Evolutionary conservation across 2,888 invertebrate species (phyloP), one percentile per base, ranked within the genome.

Genomic region (Mesorhabditis sp.): DNA sequence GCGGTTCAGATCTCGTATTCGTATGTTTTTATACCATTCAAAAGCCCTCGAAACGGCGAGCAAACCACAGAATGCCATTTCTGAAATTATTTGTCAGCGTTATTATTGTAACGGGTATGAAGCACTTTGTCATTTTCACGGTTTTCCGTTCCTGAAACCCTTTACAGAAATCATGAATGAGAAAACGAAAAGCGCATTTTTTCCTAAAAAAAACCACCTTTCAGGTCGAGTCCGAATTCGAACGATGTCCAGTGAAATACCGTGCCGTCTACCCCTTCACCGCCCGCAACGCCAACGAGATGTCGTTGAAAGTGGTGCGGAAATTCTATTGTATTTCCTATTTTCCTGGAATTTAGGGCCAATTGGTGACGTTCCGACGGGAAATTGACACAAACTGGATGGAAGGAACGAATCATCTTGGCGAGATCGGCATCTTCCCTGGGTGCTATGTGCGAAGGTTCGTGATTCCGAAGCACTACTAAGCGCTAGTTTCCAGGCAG

Each of bases 401-500:
- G 10, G 82, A 83, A 68, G 80, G 81, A 43, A 72, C 70, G 15
- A 83, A 82, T 67, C 75, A 79, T 63, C 74, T 78, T 41, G 82
- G 81, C n/a, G 70, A 76, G 65, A 76, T 83, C 67, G 83, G 83
- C 62, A 83, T 83, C 61, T 83, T 83, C 67, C 83, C 83, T 5
- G 69, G 72, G 7, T 75, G 75, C 64, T 83, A 83, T 71, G 83
- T 83, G 10, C 72, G 73, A 58, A 58, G 67, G 43, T 4, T 73
- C 4, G 70, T 67, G 15, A 66, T 66, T 41, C n/a, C n/a, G 7
- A 50, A 10, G n/a, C 58, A 13, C 2, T n/a, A 50, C 13, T 7
- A 62, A 10, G 41, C 15, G n/a, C 7, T 6, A n/a, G 13, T 62
- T 15, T 62, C 41, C 63, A 15, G 63, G 15, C 63, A 62, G 41